Evolutionary conservation across 2,113 vertebrate species (phyloP).

Genomic region (Empidonax alnorum): DNA sequence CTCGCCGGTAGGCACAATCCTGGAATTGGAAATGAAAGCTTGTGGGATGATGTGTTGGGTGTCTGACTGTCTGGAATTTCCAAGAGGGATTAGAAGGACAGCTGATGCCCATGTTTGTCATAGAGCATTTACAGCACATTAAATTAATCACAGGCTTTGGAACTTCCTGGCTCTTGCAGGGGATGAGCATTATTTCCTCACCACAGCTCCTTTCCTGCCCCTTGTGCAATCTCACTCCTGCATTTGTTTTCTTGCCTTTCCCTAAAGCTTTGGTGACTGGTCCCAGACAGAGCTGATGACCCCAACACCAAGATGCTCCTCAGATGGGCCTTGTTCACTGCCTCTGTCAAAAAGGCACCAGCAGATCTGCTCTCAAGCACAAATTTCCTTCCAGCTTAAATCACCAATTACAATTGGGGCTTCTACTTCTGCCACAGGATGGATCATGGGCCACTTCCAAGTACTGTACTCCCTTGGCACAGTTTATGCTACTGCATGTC

Average conservation of each 20-base stretch:
- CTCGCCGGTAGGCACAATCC: accelerated
- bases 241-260: neutral
- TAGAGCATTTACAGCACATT: slow-evolving; percentile 35
- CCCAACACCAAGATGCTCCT: neutral
- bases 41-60: slow-evolving; percentile 21
- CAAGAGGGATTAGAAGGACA: slow-evolving; percentile 21
- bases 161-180: slow-evolving; percentile 41
- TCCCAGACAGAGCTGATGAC: neutral
- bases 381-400: neutral
- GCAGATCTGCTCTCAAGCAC: neutral
- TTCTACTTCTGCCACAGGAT: neutral
- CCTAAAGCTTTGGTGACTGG: neutral
- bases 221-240: slow-evolving; percentile 28
- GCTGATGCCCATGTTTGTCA: slow-evolving; percentile 41
- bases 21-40: neutral
- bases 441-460: neutral
- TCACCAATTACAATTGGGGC: neutral
- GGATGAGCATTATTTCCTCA: slow-evolving; percentile 27
- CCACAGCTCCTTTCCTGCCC: neutral
- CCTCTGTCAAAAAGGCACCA: neutral
- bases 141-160: slow-evolving; percentile 61
- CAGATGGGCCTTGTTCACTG: neutral
- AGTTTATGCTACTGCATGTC: neutral
- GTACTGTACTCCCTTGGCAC: neutral
- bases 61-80: slow-evolving; percentile 41